phyloP scores from a whole-genome alignment of 2,888 invertebrate species.

The Sipha maydis region DNA sequence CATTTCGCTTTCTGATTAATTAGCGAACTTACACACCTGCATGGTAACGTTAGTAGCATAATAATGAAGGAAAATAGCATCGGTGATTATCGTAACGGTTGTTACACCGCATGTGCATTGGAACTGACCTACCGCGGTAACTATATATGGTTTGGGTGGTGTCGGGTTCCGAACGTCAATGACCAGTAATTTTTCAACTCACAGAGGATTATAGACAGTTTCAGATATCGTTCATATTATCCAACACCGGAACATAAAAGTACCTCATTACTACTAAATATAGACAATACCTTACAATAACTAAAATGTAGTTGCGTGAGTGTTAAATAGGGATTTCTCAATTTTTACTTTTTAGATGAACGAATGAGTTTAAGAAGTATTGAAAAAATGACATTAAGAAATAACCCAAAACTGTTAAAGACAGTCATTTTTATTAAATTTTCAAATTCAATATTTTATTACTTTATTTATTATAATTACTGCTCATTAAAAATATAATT shows the following conservation, averaged over 20 bases:
- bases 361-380: not conserved
- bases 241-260: not conserved
- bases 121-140: slow-evolving; percentile 44
- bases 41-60: slow-evolving; percentile 35
- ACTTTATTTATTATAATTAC: too few species aligned
- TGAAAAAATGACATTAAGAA: not conserved
- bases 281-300: slow-evolving; percentile 13
- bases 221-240: slow-evolving; percentile 32
- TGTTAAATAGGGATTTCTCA: not conserved
- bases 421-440: too few species aligned
- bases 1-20: slow-evolving; percentile 1
- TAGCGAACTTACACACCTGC: slow-evolving; percentile 13
- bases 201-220: slow-evolving; percentile 3
- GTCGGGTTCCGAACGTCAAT: slow-evolving; percentile 21
- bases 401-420: too few species aligned
- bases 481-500: too few species aligned
- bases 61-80: slow-evolving; percentile 1
- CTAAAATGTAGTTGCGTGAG: too few species aligned
- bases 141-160: slow-evolving; percentile 14
- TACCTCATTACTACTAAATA: not conserved
- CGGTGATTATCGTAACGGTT: slow-evolving; percentile 10
- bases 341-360: not conserved
- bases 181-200: slow-evolving; percentile 9
- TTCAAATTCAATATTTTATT: too few species aligned
- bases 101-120: not conserved